Evolutionary conservation across 1,140 invertebrate genomes (phyloP).

Genomic region (Zophobas atratus): DNA sequence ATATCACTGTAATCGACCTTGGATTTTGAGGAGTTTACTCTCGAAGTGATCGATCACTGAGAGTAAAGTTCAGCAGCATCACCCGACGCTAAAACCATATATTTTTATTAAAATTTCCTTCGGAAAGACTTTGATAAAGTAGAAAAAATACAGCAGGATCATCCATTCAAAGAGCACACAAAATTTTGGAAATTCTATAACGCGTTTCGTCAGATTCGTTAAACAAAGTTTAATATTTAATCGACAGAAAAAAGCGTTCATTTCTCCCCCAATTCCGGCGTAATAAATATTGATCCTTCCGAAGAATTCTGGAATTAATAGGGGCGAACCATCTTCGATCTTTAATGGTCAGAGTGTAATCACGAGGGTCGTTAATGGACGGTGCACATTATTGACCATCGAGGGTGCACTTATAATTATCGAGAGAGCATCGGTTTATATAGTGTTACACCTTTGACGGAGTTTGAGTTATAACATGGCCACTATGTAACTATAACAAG

Average conservation of each 20-base stretch:
- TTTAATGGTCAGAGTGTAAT: background rate
- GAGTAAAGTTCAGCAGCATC: background rate
- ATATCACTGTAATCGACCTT: background rate
- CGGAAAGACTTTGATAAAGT: background rate
- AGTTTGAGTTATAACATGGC: too few relatives aligned
- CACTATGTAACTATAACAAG: too few relatives aligned
- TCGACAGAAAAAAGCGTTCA: background rate
- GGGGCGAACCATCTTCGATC: background rate
- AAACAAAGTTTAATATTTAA: background rate
- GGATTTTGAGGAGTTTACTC: background rate
- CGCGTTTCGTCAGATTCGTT: background rate
- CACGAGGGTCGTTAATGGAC: background rate
- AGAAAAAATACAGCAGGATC: background rate
- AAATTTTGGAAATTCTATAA: background rate
- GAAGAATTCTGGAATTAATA: background rate
- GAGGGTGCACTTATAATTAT: background rate
- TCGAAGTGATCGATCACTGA: constrained; percentile 6
- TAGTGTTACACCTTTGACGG: too few relatives aligned
- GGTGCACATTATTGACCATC: background rate
- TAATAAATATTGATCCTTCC: background rate
- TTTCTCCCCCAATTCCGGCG: background rate
- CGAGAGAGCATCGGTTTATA: background rate
- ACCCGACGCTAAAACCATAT: background rate
- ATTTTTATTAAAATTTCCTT: background rate
- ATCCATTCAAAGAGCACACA: background rate